phyloP scores from a whole-genome alignment of 2,113 vertebrate species.

The Mellivora capensis region DNA sequence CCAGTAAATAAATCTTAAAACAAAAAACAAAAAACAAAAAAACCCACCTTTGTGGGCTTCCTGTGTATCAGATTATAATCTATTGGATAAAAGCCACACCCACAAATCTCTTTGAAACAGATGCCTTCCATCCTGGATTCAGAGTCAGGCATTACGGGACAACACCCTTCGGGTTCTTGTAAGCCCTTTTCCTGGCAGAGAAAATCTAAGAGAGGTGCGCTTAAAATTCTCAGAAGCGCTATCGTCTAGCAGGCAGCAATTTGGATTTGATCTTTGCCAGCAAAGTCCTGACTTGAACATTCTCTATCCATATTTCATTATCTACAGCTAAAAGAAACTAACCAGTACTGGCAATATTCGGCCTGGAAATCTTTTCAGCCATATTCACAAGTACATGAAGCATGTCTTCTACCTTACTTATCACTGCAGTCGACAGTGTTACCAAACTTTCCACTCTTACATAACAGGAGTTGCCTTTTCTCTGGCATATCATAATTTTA shows the following conservation, averaged over 20 bases:
- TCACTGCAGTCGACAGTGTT: background rate
- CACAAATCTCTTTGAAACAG: slow-evolving; percentile 2
- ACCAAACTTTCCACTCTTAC: background rate
- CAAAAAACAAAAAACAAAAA: too few species aligned
- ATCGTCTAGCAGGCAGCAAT: background rate
- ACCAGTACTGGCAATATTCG: background rate
- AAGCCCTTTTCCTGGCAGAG: background rate
- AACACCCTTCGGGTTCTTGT: background rate
- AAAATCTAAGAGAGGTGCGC: background rate
- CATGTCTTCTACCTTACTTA: background rate
- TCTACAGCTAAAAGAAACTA: background rate
- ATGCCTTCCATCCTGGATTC: background rate
- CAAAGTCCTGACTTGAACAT: background rate
- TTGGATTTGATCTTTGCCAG: background rate
- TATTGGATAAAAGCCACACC: background rate
- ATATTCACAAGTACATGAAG: background rate
- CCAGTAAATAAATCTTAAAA: background rate
- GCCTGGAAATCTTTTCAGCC: background rate
- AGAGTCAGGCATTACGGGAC: background rate
- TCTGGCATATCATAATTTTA: background rate
- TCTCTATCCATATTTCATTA: background rate
- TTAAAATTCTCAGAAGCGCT: slow-evolving; percentile 5
- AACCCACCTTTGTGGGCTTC: background rate
- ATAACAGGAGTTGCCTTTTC: background rate
- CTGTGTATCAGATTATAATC: background rate